These are phyloP conservation scores for Microctonus aethiopoides DNA, from an alignment of 2,888 invertebrate genomes.

Conservation along the genomic window DNA sequence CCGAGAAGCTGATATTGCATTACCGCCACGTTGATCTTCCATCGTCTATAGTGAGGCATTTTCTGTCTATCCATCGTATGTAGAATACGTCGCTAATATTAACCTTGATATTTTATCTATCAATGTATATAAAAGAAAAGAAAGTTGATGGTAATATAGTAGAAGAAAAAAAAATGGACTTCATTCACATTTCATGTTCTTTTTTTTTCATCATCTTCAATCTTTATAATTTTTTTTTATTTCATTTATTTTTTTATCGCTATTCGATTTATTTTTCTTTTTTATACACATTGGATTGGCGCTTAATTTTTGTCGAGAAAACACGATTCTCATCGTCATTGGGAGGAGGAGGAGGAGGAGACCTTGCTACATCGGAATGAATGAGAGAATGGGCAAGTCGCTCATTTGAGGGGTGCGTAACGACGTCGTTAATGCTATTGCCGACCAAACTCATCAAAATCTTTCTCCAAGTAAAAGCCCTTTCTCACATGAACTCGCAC, in stretches of 20 bases:
- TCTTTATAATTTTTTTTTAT: conserved; percentile 1
- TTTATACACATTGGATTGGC: not conserved
- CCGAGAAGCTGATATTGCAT: conserved; percentile 54
- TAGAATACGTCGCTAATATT: conserved; percentile 4
- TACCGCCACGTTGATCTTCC: conserved; percentile 49
- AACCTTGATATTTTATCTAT: not conserved
- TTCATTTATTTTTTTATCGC: conserved; percentile 7
- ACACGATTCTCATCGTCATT: not conserved
- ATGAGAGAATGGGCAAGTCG: conserved; percentile 14
- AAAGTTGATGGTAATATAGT: not conserved
- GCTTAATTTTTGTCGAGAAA: not conserved
- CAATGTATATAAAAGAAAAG: not conserved
- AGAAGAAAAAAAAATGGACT: not conserved
- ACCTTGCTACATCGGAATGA: conserved; percentile 17
- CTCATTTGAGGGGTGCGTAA: conserved; percentile 30
- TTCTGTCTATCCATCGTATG: not conserved
- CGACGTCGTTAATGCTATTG: conserved; percentile 43
- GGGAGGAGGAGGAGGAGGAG: not conserved
- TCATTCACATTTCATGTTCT: no score
- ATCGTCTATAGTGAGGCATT: not conserved
- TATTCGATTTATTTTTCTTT: not conserved
- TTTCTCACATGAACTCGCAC: not conserved
- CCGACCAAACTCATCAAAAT: conserved; percentile 26
- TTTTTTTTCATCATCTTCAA: not conserved
- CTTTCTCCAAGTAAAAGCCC: conserved; percentile 33